These are phyloP conservation scores for Lagopus leucura DNA, from an alignment of 2,113 vertebrate genomes.

Conservation along the genomic window DNA sequence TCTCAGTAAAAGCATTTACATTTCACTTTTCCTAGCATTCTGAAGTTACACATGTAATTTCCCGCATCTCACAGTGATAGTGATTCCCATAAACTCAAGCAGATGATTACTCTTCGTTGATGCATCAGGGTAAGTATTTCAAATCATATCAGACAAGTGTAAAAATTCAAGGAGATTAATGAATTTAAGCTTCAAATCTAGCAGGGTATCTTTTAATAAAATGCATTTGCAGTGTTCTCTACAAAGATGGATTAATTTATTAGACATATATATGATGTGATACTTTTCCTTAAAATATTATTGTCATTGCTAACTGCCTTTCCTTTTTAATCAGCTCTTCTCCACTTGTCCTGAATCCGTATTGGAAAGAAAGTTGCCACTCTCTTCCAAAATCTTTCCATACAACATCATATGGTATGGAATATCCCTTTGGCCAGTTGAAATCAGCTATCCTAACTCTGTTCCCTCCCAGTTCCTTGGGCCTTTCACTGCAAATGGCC, in stretches of 20 bases:
- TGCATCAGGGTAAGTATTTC: constrained; percentile 15
- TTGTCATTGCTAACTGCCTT: background rate
- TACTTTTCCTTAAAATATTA: background rate
- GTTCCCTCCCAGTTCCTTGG: too few relatives aligned
- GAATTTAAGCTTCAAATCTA: constrained; percentile 28
- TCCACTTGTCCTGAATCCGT: background rate
- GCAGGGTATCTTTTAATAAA: background rate
- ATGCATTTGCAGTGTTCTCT: background rate
- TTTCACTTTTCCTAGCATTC: background rate
- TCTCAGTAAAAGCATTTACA: background rate
- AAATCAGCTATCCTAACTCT: too few relatives aligned
- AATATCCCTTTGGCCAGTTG: too few relatives aligned
- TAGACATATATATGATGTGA: background rate
- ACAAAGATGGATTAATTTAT: background rate
- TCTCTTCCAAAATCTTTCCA: too few relatives aligned
- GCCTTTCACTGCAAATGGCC: too few relatives aligned
- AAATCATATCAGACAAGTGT: constrained; percentile 26
- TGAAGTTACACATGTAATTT: background rate
- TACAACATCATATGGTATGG: too few relatives aligned
- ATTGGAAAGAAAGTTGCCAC: background rate
- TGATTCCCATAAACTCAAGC: background rate
- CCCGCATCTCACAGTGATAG: background rate
- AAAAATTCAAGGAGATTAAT: constrained; percentile 45
- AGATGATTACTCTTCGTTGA: constrained; percentile 13
- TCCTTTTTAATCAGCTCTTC: background rate